Conservation (phyloP, 2,888 invertebrate species). For the Odontothrips loti region DNA sequence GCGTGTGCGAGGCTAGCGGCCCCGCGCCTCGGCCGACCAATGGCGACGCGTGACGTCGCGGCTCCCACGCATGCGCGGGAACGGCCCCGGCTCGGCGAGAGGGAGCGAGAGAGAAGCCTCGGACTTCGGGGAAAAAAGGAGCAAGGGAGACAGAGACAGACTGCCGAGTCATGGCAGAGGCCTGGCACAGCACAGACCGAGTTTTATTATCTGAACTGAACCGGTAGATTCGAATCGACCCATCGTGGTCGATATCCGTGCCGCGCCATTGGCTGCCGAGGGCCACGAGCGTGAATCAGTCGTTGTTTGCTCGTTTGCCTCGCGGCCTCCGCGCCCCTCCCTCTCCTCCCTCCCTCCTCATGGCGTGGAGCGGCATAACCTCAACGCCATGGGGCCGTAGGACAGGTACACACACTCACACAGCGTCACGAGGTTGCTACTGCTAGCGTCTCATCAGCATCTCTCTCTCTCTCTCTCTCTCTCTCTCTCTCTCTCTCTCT, state of each 20-base stretch:
- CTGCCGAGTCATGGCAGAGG: not conserved
- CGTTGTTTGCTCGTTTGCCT: not conserved
- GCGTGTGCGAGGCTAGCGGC: too few species aligned
- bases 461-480: constrained; percentile 15
- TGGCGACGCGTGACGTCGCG: too few species aligned
- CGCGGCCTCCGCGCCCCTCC: not conserved
- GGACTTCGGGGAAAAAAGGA: not conserved
- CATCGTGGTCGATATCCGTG: not conserved
- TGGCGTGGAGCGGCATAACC: not conserved
- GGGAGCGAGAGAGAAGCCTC: not conserved
- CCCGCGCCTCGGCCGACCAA: too few species aligned
- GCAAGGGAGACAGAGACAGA: not conserved
- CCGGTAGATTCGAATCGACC: too few species aligned
- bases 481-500: constrained; percentile 15
- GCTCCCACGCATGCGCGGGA: too few species aligned
- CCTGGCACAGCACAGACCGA: not conserved
- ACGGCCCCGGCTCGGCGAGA: too few species aligned
- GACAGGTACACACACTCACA: not conserved
- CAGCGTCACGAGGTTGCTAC: not conserved
- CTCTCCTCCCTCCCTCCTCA: not conserved
- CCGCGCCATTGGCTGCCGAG: not conserved
- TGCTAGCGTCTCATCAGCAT: not conserved
- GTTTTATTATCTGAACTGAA: too few species aligned
- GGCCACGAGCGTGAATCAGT: not conserved
- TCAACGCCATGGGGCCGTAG: not conserved